A percentile compares a stretch with the other conserved stretches of the same genome.
phyloP scores from a whole-genome alignment of 2,888 invertebrate species.

The Drosophila leonis region DNA sequence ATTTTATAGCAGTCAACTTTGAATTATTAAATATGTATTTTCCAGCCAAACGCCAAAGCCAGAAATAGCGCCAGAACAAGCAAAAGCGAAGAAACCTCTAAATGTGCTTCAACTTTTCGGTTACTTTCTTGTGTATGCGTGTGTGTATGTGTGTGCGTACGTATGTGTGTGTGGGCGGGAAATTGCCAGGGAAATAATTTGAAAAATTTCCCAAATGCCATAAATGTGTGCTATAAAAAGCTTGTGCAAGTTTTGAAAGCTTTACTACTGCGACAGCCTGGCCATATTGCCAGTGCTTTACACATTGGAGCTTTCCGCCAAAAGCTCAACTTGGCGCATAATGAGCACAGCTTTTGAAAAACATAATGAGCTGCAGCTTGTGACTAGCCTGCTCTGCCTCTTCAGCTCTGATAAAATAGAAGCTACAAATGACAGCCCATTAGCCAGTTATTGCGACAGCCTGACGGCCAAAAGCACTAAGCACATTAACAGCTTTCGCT shows the following conservation, averaged over 20 bases:
- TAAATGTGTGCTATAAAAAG: slow-evolving; percentile 39
- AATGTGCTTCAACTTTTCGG: slow-evolving; percentile 41
- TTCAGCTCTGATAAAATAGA: slow-evolving; percentile 2
- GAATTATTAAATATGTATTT: slow-evolving; percentile 80
- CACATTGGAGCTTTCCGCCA: not conserved
- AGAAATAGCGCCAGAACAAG: slow-evolving; percentile 41
- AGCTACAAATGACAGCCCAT: slow-evolving; percentile 71
- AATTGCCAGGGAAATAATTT: slow-evolving; percentile 17
- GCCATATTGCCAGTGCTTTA: not conserved
- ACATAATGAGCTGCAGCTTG: slow-evolving; percentile 55
- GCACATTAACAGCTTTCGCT: slow-evolving; percentile 75
- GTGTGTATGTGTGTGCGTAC: not conserved
- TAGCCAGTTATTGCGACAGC: slow-evolving; percentile 72
- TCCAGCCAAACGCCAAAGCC: slow-evolving; percentile 55
- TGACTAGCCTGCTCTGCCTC: not conserved
- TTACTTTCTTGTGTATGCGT: not conserved
- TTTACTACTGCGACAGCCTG: not conserved
- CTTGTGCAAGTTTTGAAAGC: slow-evolving; percentile 46
- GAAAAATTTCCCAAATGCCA: slow-evolving; percentile 40
- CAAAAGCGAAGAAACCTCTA: slow-evolving; percentile 2
- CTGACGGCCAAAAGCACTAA: slow-evolving; percentile 67
- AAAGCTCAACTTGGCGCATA: slow-evolving; percentile 21
- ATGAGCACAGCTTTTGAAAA: slow-evolving; percentile 41
- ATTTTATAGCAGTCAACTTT: slow-evolving; percentile 78
- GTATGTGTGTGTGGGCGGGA: not conserved